Evolutionary conservation across 2,888 invertebrate genomes (phyloP), one percentile per base, ranked within the genome.

Genomic region (Lacanobia oleracea): DNA sequence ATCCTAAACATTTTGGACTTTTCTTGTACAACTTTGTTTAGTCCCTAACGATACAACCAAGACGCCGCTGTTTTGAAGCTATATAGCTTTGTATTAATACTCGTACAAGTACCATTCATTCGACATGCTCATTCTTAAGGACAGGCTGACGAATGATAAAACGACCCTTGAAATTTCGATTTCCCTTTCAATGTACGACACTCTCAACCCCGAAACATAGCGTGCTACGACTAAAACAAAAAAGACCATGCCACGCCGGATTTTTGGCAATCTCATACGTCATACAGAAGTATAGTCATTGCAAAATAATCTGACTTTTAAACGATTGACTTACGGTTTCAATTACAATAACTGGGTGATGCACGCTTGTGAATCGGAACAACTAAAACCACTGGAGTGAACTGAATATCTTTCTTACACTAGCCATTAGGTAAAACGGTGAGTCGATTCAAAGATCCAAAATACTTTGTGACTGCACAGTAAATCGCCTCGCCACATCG

Each of bases 401-500:
- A 21, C 27, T 18, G 21, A 33, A n/a, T n/a, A n/a, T n/a, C n/a
- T 51, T 23, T n/a, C 14, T 37, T 23, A 23, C 21, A n/a, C 7
- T 45, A 45, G 5, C 14, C 18, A 6, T 33, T 51, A 51, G 8
- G 12, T 60, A 23, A 48, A 61, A 56, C 8, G 43, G 18, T 9
- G 50, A 61, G n/a, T 37, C 16, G n/a, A 43, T 69, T 56, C 21
- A 27, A 61, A 45, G 37, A 56, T 21, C 21, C 40, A 68, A 12
- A 43, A 53, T 50, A 40, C 67, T 79, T 67, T 67, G 80, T 67
- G 75, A 56, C 67, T 75, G 37, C 80, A 69, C 56, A 8, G 70
- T 61, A 67, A 76, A 75, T 53, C 67, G 4, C 37, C 18, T 57
- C 64, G 18, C 64, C 65, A 62, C 80, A 65, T 45, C 56, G 64